A percentile compares a stretch with the other conserved stretches of the same genome.
These are phyloP conservation scores for Diadophis punctatus DNA, from an alignment of 2,113 vertebrate species.

Conservation along the genomic window DNA sequence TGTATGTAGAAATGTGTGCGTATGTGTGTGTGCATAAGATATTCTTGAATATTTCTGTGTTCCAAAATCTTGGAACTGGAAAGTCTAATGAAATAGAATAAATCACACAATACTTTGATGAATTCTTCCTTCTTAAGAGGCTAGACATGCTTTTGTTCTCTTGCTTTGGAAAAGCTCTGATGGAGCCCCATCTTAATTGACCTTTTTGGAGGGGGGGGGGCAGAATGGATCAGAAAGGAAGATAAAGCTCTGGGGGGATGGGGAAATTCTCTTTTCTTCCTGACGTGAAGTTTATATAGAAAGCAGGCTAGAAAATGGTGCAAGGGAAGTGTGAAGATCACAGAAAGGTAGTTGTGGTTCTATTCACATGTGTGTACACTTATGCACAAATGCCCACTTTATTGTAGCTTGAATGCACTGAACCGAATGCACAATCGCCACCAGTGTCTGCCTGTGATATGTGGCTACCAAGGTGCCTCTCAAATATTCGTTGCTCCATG, in stretches of 20 bases:
- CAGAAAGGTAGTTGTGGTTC: neutral
- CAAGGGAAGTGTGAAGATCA: neutral
- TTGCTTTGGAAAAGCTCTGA: neutral
- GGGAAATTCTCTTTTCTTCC: neutral
- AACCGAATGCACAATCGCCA: neutral
- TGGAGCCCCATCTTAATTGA: neutral
- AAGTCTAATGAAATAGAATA: neutral
- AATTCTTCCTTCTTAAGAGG: neutral
- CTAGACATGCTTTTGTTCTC: neutral
- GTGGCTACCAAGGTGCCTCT: no score
- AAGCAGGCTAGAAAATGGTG: neutral
- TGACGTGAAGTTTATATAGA: neutral
- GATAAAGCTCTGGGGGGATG: neutral
- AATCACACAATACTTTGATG: neutral
- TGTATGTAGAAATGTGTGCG: neutral
- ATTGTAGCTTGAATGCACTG: neutral
- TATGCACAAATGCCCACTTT: neutral
- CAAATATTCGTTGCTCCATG: neutral
- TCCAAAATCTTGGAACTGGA: neutral
- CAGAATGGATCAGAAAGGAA: neutral
- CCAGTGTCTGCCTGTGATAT: neutral
- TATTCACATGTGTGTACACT: neutral
- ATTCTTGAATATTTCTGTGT: neutral
- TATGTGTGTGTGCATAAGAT: neutral
- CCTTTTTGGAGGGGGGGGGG: neutral